Evolutionary conservation across 2,797 vertebrate species (phyloP).

Genomic region (Sebastes trivittatus): DNA sequence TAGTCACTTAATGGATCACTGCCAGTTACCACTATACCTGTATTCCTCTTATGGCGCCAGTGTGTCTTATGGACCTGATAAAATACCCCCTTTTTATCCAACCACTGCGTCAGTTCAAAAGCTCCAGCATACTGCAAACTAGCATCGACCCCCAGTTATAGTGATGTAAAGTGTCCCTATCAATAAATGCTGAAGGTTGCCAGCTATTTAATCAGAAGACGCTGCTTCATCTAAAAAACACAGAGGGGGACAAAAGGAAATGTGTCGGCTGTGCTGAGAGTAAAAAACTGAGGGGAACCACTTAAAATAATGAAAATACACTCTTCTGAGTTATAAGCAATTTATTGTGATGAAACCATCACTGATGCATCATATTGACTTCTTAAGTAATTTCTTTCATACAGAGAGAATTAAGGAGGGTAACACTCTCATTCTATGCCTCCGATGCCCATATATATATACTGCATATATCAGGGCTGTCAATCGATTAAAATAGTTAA

Average conservation of each 20-base stretch:
- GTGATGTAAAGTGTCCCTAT: constrained; percentile 5
- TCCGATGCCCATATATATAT: background rate
- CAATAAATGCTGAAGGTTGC: constrained; percentile 31
- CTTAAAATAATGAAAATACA: constrained; percentile 53
- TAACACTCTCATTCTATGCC: background rate
- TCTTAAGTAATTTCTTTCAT: constrained; percentile 3
- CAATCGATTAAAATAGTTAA: no score
- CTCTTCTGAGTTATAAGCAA: background rate
- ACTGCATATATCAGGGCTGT: background rate
- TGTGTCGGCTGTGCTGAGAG: background rate
- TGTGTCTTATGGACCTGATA: background rate
- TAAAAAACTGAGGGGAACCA: constrained; percentile 30
- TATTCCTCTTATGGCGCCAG: background rate
- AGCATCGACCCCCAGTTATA: background rate
- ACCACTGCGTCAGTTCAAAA: background rate
- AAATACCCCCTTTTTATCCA: background rate
- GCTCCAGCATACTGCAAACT: background rate
- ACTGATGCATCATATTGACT: constrained; percentile 21
- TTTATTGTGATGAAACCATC: constrained; percentile 31
- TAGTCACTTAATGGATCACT: background rate
- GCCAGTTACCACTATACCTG: background rate
- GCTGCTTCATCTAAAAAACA: background rate
- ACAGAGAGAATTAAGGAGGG: background rate
- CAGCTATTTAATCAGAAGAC: constrained; percentile 23
- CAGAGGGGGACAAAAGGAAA: background rate